phyloP scores from a whole-genome alignment of 2,113 vertebrate genomes.

The Anolis carolinensis region DNA sequence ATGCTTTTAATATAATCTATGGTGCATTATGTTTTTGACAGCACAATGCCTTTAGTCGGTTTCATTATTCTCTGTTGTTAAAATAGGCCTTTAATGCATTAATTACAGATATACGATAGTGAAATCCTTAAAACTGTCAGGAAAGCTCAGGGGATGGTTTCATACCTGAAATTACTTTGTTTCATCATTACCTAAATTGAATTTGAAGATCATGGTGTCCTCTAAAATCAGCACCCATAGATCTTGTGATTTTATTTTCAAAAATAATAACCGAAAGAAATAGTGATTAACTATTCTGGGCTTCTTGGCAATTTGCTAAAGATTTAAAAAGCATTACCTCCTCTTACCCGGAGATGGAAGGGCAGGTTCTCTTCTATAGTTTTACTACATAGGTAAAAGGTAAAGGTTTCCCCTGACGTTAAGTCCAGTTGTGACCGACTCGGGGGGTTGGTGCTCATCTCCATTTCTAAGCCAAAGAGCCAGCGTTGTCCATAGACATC shows the following conservation, averaged over 20 bases:
- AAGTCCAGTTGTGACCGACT: too few species aligned
- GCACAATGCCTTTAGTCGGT: constrained; percentile 1
- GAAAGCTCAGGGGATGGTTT: constrained; percentile 4
- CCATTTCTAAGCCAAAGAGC: too few species aligned
- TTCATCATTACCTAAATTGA: not conserved
- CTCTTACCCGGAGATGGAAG: not conserved
- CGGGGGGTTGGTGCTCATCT: too few species aligned
- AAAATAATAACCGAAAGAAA: not conserved
- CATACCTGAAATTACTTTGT: constrained; percentile 7
- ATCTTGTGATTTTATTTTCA: not conserved
- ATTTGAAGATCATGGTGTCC: constrained; percentile 8
- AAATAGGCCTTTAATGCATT: constrained; percentile 21
- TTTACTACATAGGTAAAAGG: not conserved
- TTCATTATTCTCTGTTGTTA: constrained; percentile 23
- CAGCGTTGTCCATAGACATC: too few species aligned
- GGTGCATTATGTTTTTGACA: constrained; percentile 15
- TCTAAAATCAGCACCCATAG: not conserved
- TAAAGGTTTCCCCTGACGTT: too few species aligned
- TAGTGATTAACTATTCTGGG: not conserved
- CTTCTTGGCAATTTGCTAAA: not conserved
- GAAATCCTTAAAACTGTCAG: constrained; percentile 25
- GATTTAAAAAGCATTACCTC: not conserved
- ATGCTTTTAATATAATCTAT: constrained; percentile 5
- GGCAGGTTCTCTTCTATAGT: not conserved
- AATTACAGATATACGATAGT: constrained; percentile 28